Evolutionary conservation across 2,888 invertebrate species (phyloP), one percentile per base, ranked within the genome.

Genomic region (Volucella inflata): DNA sequence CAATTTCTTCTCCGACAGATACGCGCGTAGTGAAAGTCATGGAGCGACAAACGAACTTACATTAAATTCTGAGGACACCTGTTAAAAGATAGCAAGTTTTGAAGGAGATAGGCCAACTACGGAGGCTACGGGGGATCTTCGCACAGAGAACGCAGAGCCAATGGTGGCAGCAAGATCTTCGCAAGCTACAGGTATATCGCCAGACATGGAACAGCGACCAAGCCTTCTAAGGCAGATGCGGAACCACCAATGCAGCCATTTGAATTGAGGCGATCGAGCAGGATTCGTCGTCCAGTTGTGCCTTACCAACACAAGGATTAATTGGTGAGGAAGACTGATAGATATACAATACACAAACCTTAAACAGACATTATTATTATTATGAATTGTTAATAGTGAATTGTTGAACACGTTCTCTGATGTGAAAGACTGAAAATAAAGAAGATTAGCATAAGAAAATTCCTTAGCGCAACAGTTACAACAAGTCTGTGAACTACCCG

Each of bases 241-340:
- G 12, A 57, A 16, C 38, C 38, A 8, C 38, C 9, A 12, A n/a
- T 16, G 16, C 57, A 38, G 10, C 9, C 16, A 11, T 40, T 10
- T 8, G 57, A 57, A 11, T 3, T 57, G 14, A 40, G 40, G 14
- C 10, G 14, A 38, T 40, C 40, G 1, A 40, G 10, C 14, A 57
- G 57, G 14, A 30, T 57, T 30, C 57, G 57, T 16, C 40, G 38
- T 40, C 38, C 38, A 57, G 57, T 57, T 16, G 10, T 57, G 10
- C 57, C 16, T 38, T 40, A 57, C 40, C 57, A 57, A n/a, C 14
- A 38, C 40, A 40, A 57, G 12, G 3, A 14, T 57, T 40, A 57
- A 40, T 53, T 53, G 21, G 51, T 36, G 55, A 36, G 55, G 55
- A 55, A 55, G 55, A n/a, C 38, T 48, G 55, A 38, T 55, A 55